These are phyloP conservation scores for Adelphocoris suturalis DNA, from an alignment of 2,888 invertebrate species.

Conservation along the genomic window DNA sequence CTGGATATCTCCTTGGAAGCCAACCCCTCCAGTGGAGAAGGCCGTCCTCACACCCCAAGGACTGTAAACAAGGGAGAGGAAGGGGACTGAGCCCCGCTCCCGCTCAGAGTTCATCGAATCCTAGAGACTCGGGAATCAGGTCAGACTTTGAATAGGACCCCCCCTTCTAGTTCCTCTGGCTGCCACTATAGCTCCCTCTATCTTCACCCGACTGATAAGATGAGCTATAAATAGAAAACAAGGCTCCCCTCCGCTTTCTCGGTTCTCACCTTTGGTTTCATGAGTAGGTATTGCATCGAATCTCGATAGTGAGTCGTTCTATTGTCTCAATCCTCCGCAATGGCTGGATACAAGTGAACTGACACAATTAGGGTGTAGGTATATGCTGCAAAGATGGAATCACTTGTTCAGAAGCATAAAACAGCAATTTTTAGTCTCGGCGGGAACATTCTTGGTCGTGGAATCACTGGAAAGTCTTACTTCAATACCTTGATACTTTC, in stretches of 20 bases:
- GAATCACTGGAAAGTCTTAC: too few relatives aligned
- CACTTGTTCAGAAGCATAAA: too few relatives aligned
- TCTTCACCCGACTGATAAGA: conserved; percentile 33
- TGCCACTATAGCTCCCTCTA: not conserved
- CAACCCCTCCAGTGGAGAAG: conserved; percentile 54
- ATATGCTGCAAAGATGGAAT: too few relatives aligned
- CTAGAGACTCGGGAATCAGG: conserved; percentile 61
- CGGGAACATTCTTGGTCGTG: too few relatives aligned
- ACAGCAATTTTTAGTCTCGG: too few relatives aligned
- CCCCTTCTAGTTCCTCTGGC: not conserved
- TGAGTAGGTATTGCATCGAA: conserved; percentile 35
- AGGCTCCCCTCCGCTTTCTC: conserved; percentile 57
- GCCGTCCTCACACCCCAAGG: conserved; percentile 46
- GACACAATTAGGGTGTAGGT: too few relatives aligned
- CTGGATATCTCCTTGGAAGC: conserved; percentile 43
- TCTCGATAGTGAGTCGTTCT: not conserved
- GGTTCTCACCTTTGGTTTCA: conserved; percentile 45
- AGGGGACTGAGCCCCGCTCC: not conserved
- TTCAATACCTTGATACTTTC: too few relatives aligned
- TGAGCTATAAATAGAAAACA: conserved; percentile 52
- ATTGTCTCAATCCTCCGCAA: conserved; percentile 3
- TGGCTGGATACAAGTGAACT: too few relatives aligned
- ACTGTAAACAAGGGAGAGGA: conserved; percentile 34
- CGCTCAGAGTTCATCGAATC: conserved; percentile 59
- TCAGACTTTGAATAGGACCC: conserved; percentile 45